Evolutionary conservation across 2,888 invertebrate genomes (phyloP).

Genomic region (Colostygia pectinataria): DNA sequence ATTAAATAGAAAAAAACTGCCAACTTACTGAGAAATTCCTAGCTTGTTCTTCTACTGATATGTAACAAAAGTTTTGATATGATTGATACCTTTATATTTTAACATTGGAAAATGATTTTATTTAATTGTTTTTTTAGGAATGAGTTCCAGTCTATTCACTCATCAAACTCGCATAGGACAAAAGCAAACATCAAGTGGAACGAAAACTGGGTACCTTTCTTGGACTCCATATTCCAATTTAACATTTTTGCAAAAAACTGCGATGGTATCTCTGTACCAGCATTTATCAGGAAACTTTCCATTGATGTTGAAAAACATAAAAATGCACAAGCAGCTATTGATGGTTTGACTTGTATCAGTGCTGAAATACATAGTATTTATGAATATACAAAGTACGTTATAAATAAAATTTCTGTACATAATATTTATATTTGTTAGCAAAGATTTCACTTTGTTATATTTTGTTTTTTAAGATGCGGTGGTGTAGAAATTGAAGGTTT

Average conservation of each 20-base stretch:
- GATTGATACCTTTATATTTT: too few relatives aligned
- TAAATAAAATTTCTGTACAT: too few relatives aligned
- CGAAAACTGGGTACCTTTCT: slow-evolving; percentile 43
- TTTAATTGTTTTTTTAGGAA: slow-evolving; percentile 34
- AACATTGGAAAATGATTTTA: too few relatives aligned
- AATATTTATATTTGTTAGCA: too few relatives aligned
- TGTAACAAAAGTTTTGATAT: too few relatives aligned
- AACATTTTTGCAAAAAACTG: slow-evolving; percentile 37
- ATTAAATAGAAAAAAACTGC: too few relatives aligned
- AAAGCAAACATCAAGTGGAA: slow-evolving; percentile 41
- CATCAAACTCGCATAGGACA: slow-evolving; percentile 32
- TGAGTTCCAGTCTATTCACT: slow-evolving; percentile 42
- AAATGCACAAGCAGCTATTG: neutral
- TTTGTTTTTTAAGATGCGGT: slow-evolving; percentile 36
- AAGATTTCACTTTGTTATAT: slow-evolving; percentile 1
- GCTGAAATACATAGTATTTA: slow-evolving; percentile 33
- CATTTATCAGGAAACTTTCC: slow-evolving; percentile 36
- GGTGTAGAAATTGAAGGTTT: slow-evolving; percentile 41
- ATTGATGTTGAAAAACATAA: slow-evolving; percentile 39
- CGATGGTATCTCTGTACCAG: slow-evolving; percentile 40
- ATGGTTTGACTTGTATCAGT: slow-evolving; percentile 21
- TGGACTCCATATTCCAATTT: slow-evolving; percentile 47
- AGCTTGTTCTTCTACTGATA: too few relatives aligned
- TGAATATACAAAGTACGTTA: slow-evolving; percentile 35
- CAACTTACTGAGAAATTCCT: too few relatives aligned